Conservation (phyloP, 2,113 vertebrate genomes). For the Apteryx owenii region DNA sequence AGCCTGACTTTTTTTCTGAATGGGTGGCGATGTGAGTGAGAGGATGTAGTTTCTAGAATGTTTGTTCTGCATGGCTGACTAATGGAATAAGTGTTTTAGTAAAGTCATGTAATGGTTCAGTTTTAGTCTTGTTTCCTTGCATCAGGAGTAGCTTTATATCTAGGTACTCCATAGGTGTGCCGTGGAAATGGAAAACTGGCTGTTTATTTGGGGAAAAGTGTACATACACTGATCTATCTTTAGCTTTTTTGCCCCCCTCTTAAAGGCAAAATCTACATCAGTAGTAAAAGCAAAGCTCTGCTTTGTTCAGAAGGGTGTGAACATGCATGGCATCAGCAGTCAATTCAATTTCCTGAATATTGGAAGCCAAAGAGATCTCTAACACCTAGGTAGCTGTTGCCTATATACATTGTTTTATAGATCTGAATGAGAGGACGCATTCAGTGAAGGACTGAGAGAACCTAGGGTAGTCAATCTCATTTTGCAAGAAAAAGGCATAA, state of each 20-base stretch:
- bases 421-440: background rate
- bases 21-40: background rate
- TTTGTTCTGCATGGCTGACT: background rate
- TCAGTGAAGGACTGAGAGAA: background rate
- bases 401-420: background rate
- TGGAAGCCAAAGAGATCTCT: background rate
- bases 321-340: background rate
- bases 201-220: background rate
- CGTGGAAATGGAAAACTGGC: background rate
- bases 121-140: background rate
- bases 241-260: rapidly evolving
- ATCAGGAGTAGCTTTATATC: background rate
- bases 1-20: background rate
- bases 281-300: background rate
- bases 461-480: background rate
- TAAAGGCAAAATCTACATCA: background rate
- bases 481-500: background rate
- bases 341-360: rapidly evolving
- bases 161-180: background rate
- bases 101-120: background rate
- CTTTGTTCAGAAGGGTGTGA: background rate
- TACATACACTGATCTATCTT: rapidly evolving
- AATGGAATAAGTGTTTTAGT: background rate
- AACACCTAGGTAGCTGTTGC: background rate
- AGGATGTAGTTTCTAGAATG: slow-evolving; percentile 2